A percentile compares a stretch with the other conserved stretches of the same genome.
Evolutionary conservation across 2,797 vertebrate species (phyloP).

Genomic region (Macropus fuliginosus): DNA sequence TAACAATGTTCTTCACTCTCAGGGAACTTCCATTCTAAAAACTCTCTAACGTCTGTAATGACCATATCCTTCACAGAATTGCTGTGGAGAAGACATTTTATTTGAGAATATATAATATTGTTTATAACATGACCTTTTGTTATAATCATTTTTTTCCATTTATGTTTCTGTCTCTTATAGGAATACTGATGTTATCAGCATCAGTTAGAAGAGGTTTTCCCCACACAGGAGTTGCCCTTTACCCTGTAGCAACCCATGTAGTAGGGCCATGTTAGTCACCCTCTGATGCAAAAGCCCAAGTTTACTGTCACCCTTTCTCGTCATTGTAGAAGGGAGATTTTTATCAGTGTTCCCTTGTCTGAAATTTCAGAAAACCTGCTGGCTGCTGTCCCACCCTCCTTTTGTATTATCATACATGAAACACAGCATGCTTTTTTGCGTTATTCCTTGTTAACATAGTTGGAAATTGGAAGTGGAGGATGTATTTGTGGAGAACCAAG

Average conservation of each 20-base stretch:
- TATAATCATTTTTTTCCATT: neutral
- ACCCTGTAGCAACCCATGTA: neutral
- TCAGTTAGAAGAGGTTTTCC: neutral
- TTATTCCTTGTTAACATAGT: neutral
- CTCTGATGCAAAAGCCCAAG: neutral
- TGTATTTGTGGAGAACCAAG: neutral
- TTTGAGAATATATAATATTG: too few species aligned
- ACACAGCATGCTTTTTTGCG: neutral
- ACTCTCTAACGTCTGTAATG: too few species aligned
- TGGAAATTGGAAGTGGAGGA: neutral
- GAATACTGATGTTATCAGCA: neutral
- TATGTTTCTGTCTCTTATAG: neutral
- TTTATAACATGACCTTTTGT: too few species aligned
- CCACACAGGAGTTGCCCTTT: neutral
- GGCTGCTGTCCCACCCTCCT: neutral
- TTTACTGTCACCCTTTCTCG: neutral
- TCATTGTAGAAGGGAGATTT: neutral
- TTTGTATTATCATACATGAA: neutral
- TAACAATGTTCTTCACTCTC: too few species aligned
- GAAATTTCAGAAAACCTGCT: neutral
- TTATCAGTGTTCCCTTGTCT: neutral
- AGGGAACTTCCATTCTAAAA: too few species aligned
- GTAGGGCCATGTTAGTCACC: neutral
- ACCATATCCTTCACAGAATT: too few species aligned
- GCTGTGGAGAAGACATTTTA: too few species aligned